phyloP scores from a whole-genome alignment of 2,113 vertebrate species.

The Parus major region DNA sequence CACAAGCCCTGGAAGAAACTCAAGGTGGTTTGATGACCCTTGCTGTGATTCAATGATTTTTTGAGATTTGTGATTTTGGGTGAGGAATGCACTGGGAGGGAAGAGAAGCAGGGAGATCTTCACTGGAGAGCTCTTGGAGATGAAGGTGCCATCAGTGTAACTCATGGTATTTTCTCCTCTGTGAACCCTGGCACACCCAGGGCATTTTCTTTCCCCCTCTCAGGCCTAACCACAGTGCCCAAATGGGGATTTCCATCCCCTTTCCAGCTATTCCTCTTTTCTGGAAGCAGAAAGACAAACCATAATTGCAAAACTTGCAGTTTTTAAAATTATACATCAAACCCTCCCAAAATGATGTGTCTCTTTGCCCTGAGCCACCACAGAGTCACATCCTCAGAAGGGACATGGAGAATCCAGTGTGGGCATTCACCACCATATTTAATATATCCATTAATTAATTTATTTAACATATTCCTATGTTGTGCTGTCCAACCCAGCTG shows the following conservation, averaged over 20 bases:
- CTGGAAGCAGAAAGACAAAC: background rate
- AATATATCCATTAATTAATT: background rate
- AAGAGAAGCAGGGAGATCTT: background rate
- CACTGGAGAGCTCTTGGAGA: background rate
- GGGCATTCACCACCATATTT: background rate
- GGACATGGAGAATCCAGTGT: accelerated
- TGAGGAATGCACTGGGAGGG: accelerated
- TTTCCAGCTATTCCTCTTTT: background rate
- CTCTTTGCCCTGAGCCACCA: background rate
- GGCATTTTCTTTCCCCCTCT: background rate
- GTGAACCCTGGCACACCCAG: background rate
- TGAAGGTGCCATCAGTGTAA: background rate
- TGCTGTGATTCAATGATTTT: too few relatives aligned
- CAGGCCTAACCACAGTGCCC: background rate
- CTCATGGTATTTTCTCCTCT: accelerated
- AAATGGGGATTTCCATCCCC: background rate
- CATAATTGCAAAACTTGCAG: background rate
- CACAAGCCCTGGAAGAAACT: background rate
- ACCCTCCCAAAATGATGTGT: background rate
- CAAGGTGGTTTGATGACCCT: background rate
- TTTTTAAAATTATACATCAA: background rate
- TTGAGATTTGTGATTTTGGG: background rate
- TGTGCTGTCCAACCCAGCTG: background rate
- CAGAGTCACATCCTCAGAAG: background rate
- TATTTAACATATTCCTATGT: background rate